A percentile compares a stretch with the other conserved stretches of the same genome.
Evolutionary conservation across 2,888 invertebrate species (phyloP).

Genomic region (Yponomeuta plumbellus): DNA sequence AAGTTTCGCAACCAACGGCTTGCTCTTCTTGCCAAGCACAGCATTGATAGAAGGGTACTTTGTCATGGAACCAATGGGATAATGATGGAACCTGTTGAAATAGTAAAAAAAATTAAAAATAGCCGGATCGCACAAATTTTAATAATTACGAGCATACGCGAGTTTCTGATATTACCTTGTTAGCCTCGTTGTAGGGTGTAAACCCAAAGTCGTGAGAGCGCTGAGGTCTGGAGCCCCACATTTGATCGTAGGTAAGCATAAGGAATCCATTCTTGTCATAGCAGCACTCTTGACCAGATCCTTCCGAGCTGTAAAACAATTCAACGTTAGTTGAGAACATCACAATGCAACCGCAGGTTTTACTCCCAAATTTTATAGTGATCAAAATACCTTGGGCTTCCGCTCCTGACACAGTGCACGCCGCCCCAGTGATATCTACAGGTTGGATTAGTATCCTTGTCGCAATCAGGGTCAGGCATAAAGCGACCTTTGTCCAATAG

Average conservation of each 20-base stretch:
- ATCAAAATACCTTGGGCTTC: slow-evolving; percentile 86
- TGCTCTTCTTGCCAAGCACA: slow-evolving; percentile 96
- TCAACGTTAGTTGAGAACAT: not conserved
- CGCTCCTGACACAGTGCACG: slow-evolving; percentile 94
- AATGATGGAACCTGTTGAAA: slow-evolving; percentile 83
- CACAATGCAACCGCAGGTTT: not conserved
- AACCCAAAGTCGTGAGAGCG: slow-evolving; percentile 93
- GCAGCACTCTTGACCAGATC: slow-evolving; percentile 97
- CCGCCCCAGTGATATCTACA: slow-evolving; percentile 94
- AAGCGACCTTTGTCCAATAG: slow-evolving; percentile 93
- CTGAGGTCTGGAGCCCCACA: slow-evolving; percentile 93
- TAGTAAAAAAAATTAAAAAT: slow-evolving; percentile 30
- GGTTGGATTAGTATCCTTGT: slow-evolving; percentile 91
- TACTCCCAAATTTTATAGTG: too few relatives aligned
- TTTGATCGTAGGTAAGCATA: slow-evolving; percentile 96
- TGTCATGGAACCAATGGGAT: slow-evolving; percentile 97
- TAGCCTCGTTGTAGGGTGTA: slow-evolving; percentile 95
- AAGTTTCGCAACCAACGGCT: slow-evolving; percentile 94
- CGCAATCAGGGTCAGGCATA: slow-evolving; percentile 93
- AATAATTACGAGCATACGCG: too few relatives aligned
- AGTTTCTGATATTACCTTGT: slow-evolving; percentile 80
- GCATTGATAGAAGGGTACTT: slow-evolving; percentile 95
- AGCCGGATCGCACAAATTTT: too few relatives aligned
- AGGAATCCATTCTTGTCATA: slow-evolving; percentile 94
- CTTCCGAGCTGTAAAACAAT: slow-evolving; percentile 80